A percentile compares a stretch with the other conserved stretches of the same genome.
Conservation (phyloP, 2,113 vertebrate species). For the Dicerorhinus sumatrensis region DNA sequence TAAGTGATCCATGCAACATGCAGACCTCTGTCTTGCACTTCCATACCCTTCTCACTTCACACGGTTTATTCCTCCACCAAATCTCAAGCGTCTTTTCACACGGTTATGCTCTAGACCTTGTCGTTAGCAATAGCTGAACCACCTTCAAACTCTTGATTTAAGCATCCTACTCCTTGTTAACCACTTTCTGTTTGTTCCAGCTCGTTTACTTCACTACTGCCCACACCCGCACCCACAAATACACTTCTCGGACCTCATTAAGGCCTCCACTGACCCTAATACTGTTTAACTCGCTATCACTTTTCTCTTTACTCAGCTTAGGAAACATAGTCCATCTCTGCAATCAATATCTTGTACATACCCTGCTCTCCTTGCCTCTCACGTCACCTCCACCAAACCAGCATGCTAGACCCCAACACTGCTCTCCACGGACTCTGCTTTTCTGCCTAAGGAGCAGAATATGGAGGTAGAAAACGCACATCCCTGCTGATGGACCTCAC, state of each 20-base stretch:
- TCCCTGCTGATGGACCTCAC: not conserved
- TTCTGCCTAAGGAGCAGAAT: not conserved
- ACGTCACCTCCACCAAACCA: accelerated
- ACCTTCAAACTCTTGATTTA: not conserved
- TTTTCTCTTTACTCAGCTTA: not conserved
- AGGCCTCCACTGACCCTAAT: not conserved
- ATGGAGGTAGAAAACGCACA: not conserved
- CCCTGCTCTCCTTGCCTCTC: not conserved
- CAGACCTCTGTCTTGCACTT: not conserved
- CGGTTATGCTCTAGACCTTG: not conserved
- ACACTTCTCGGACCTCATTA: not conserved
- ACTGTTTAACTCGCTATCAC: not conserved
- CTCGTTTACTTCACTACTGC: not conserved
- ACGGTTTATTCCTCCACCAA: not conserved
- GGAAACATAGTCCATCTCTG: not conserved
- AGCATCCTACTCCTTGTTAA: not conserved
- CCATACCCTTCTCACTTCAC: not conserved
- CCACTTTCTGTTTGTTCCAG: not conserved
- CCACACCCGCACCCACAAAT: not conserved
- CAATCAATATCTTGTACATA: not conserved
- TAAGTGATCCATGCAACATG: no score
- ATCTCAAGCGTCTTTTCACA: not conserved
- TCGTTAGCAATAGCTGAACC: not conserved
- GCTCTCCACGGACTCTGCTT: not conserved
- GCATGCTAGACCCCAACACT: not conserved